Percentiles rank a stretch among this genome's conserved stretches.
Evolutionary conservation across 2,888 invertebrate species (phyloP).

Genomic region (Halocaridina rubra): DNA sequence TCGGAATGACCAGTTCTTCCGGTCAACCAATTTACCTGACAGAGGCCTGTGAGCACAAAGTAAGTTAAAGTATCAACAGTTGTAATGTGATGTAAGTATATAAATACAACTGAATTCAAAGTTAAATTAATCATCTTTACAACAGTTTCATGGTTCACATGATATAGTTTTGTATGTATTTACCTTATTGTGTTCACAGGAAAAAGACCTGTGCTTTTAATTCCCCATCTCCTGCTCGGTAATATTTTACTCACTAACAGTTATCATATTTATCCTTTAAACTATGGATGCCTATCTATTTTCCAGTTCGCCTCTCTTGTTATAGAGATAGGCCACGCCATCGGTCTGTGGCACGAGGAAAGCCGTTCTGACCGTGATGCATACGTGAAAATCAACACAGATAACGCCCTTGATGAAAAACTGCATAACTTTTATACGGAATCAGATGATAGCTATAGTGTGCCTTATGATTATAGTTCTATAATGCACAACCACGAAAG

Average conservation of each 20-base stretch:
- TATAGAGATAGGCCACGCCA: slow-evolving; percentile 61
- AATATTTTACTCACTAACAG: no score
- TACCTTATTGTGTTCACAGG: no score
- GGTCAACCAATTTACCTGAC: slow-evolving; percentile 66
- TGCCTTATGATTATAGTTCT: neutral
- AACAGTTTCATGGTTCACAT: no score
- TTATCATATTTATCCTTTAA: no score
- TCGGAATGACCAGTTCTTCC: neutral
- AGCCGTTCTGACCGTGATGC: slow-evolving; percentile 68
- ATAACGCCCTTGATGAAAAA: slow-evolving; percentile 66
- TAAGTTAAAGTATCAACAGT: neutral
- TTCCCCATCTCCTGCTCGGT: no score
- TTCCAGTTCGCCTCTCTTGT: no score
- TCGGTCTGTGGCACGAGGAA: slow-evolving; percentile 69
- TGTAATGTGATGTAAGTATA: slow-evolving; percentile 66
- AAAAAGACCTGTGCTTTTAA: no score
- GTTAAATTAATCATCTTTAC: no score
- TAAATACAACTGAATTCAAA: no score
- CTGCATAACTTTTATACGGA: neutral
- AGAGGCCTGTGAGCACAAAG: slow-evolving; percentile 67
- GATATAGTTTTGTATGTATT: no score
- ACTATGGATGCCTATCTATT: no score
- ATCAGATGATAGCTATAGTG: neutral
- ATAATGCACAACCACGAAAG: slow-evolving; percentile 11
- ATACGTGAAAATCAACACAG: slow-evolving; percentile 66